Conservation (phyloP, 92 coral and sea anemone species). For the Pocillopora grandis region DNA sequence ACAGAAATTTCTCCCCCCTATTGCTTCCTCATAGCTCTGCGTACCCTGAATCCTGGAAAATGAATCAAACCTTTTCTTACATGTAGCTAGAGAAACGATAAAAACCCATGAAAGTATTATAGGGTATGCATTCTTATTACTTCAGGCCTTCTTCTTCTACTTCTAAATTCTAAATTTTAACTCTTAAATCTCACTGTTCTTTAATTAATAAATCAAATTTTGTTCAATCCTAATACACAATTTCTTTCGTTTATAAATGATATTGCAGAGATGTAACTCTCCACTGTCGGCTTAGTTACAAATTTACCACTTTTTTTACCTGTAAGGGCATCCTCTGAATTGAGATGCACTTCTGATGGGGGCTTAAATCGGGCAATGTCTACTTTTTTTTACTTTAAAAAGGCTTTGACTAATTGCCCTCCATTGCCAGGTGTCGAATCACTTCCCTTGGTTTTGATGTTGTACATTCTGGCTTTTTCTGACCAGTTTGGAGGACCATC, state of each 20-base stretch:
- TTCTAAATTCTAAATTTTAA: too few relatives aligned
- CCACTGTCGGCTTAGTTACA: too few relatives aligned
- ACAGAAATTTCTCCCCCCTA: conserved; percentile 39
- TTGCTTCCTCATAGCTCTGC: conserved; percentile 33
- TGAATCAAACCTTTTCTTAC: not conserved
- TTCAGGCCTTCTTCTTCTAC: too few relatives aligned
- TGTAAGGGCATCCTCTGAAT: not conserved
- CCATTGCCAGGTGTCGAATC: conserved; percentile 22
- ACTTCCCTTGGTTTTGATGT: conserved; percentile 7
- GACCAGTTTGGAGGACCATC: conserved; percentile 22
- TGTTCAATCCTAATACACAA: too few relatives aligned
- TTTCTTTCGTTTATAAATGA: too few relatives aligned
- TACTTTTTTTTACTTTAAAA: conserved; percentile 24
- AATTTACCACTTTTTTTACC: not conserved
- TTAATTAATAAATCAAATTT: too few relatives aligned
- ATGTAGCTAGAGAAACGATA: not conserved
- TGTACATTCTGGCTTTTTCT: conserved; percentile 42
- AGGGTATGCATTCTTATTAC: too few relatives aligned
- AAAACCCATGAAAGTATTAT: not conserved
- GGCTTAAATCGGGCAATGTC: conserved; percentile 7
- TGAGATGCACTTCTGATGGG: not conserved
- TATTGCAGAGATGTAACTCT: too few relatives aligned
- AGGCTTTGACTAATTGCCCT: conserved; percentile 35
- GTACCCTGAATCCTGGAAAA: conserved; percentile 6
- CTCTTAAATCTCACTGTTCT: too few relatives aligned